A percentile compares a stretch with the other conserved stretches of the same genome.
These are phyloP conservation scores for Camponotus fellah DNA, from an alignment of 2,888 invertebrate species.

Conservation along the genomic window DNA sequence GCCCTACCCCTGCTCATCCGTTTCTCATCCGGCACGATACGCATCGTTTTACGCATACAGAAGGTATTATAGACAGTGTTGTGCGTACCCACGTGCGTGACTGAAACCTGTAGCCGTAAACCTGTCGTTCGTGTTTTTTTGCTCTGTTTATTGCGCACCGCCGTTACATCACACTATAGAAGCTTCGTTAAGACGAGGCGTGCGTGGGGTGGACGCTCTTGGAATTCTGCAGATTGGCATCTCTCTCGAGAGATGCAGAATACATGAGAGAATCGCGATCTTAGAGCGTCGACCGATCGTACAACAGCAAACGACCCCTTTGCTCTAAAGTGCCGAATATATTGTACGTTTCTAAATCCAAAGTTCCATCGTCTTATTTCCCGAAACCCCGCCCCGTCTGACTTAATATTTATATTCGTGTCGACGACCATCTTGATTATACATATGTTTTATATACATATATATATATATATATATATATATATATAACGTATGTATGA, in stretches of 20 bases:
- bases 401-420: constrained; percentile 68
- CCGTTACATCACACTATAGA: constrained; percentile 74
- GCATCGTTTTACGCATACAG: constrained; percentile 67
- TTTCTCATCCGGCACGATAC: constrained; percentile 67
- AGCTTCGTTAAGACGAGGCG: constrained; percentile 72
- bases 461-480: constrained; percentile 57
- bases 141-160: constrained; percentile 76
- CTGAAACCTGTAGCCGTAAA: constrained; percentile 79
- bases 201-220: constrained; percentile 77
- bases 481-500: constrained; percentile 77
- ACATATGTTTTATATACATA: constrained; percentile 51
- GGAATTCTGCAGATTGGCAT: constrained; percentile 57
- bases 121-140: constrained; percentile 78
- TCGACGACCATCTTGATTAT: constrained; percentile 72
- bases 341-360: constrained; percentile 64
- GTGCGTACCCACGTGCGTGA: constrained; percentile 78
- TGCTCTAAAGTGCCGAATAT: constrained; percentile 64
- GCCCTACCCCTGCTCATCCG: constrained; percentile 61
- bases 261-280: constrained; percentile 56
- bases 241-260: constrained; percentile 33
- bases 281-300: constrained; percentile 74
- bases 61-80: constrained; percentile 78
- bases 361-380: constrained; percentile 57
- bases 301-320: constrained; percentile 62
- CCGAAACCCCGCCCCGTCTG: constrained; percentile 51